A percentile compares a stretch with the other conserved stretches of the same genome.
Conservation (phyloP, 2,113 vertebrate genomes). For the Semicossyphus pulcher region DNA sequence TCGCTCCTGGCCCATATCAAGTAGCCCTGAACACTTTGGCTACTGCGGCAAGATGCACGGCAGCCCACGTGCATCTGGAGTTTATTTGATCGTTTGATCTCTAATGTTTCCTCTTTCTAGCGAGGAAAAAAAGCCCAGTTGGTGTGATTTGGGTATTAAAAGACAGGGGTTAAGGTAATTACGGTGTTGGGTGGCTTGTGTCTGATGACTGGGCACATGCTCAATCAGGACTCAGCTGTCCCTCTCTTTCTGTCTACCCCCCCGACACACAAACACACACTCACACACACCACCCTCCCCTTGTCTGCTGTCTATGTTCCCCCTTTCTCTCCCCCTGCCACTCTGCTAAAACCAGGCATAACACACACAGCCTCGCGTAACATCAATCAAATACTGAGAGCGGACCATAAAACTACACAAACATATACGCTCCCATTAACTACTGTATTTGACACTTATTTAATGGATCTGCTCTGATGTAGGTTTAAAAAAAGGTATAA, state of each 20-base stretch:
- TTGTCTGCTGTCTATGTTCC: constrained; percentile 64
- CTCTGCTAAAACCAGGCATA: constrained; percentile 75
- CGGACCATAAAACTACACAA: constrained; percentile 77
- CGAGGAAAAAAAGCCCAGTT: constrained; percentile 63
- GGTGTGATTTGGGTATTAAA: constrained; percentile 76
- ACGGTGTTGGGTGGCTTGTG: constrained; percentile 76
- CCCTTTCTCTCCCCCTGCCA: constrained; percentile 62
- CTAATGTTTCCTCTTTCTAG: constrained; percentile 64
- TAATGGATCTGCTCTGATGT: neutral
- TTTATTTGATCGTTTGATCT: constrained; percentile 73
- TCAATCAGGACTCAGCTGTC: constrained; percentile 80
- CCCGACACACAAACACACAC: constrained; percentile 26
- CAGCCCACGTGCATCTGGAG: constrained; percentile 72
- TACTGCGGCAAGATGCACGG: constrained; percentile 70
- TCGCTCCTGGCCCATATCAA: constrained; percentile 79
- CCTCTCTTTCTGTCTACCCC: constrained; percentile 61
- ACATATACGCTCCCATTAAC: constrained; percentile 70
- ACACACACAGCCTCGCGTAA: constrained; percentile 68
- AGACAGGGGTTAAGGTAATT: constrained; percentile 81
- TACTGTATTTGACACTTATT: constrained; percentile 54
- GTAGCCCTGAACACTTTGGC: constrained; percentile 77
- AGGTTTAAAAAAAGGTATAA: constrained; percentile 3
- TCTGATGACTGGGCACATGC: constrained; percentile 79
- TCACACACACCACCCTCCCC: constrained; percentile 53
- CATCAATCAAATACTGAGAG: constrained; percentile 78